Base-by-base conservation (phyloP, 2,113 vertebrate species). In the Accipiter virgatus region DNA sequence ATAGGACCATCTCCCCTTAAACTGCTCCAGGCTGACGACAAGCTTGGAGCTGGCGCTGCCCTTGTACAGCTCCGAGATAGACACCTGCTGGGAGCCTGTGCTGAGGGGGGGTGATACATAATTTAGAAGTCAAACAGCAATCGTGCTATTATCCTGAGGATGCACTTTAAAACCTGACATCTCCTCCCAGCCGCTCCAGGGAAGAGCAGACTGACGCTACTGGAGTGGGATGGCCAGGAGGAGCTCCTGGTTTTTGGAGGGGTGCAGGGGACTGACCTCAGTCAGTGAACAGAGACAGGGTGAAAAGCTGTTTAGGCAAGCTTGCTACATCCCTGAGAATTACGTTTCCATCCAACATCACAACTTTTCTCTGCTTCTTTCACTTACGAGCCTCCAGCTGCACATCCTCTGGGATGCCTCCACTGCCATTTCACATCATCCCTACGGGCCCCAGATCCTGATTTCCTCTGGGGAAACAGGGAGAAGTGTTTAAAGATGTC, bases 71-170 rank as follows among this genome's bases (percentile, higher is more conserved):
- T 93, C 6, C 0, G 4, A 81, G 80, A 81, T 21, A 92, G 91
- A 91, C 22, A 71, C 36, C 43, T 68, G 59, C 70, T 72, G 73
- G 42, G 42, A 93, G 16, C 1, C 0, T 55, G 80, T 78, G 47
- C 83, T 81, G 29, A 16, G 21, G n/a, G 19, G 16, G 18, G 22
- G 3, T 78, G 79, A 92, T 94, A 29, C 50, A 94, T 95, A 81
- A 96, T 95, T 95, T 34, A 95, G 81, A 81, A 65, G 21, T 23
- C 45, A 93, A 81, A 15, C 55, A 92, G 45, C 31, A 84, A 48
- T 67, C 0, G 0, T 78, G 90, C n/a, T 84, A 29, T 91, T 95
- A 79, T 89, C 88, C 88, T 59, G 86, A 65, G 52, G 56, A 29
- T 79, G 56, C 25, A 63, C 55, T 71, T 77, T 55, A 16, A 88